Evolutionary conservation across 2,797 vertebrate genomes (phyloP).

Genomic region (Simalia tracyae): DNA sequence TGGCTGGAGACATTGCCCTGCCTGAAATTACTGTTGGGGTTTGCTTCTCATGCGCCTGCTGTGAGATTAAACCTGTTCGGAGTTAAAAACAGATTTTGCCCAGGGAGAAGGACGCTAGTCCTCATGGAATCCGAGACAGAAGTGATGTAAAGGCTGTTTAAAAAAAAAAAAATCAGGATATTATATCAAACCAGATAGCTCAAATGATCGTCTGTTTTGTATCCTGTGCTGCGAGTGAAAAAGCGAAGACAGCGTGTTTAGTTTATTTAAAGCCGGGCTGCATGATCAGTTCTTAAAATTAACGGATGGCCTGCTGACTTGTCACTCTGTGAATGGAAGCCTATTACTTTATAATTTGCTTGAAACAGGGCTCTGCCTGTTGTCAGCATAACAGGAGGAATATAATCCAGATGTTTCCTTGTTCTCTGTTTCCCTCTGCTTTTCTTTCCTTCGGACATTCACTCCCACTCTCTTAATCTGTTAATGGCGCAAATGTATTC

Average conservation of each 20-base stretch:
- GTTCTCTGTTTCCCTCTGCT: constrained; percentile 34
- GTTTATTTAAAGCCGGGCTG: constrained; percentile 63
- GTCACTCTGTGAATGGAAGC: constrained; percentile 71
- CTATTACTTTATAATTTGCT: constrained; percentile 68
- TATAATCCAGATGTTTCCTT: constrained; percentile 62
- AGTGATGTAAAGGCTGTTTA: not conserved
- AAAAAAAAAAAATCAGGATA: not conserved
- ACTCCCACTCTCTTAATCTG: not conserved
- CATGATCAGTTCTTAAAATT: constrained; percentile 66
- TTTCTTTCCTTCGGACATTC: constrained; percentile 10
- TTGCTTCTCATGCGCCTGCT: not conserved
- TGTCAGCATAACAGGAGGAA: constrained; percentile 51
- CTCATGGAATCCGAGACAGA: not conserved
- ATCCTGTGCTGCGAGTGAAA: constrained; percentile 27
- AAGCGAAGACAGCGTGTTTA: constrained; percentile 36
- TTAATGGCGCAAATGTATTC: not conserved
- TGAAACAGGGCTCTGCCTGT: constrained; percentile 63
- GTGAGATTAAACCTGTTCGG: not conserved
- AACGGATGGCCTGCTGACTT: constrained; percentile 67
- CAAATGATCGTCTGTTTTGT: not conserved
- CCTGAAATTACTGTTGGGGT: not conserved
- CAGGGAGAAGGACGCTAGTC: not conserved
- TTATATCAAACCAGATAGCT: not conserved
- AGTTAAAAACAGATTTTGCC: not conserved
- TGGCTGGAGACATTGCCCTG: not conserved